A percentile compares a stretch with the other conserved stretches of the same genome.
Conservation (phyloP, 2,113 vertebrate genomes). For the Chiloscyllium plagiosum region DNA sequence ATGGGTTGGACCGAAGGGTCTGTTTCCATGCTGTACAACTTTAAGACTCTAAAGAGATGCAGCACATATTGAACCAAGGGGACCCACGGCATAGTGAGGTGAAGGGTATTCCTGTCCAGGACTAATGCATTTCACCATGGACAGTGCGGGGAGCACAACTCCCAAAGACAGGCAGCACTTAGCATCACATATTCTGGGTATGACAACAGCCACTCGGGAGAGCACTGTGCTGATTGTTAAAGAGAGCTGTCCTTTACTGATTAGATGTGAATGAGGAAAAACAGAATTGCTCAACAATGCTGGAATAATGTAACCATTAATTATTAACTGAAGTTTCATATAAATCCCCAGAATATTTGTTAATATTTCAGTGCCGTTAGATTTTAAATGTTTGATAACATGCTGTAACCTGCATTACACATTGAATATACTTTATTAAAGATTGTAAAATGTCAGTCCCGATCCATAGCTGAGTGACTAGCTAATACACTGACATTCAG, state of each 20-base stretch:
- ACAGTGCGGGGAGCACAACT: background rate
- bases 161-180: background rate
- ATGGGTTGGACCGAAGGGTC: too few species aligned
- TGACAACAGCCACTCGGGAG: background rate
- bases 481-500: background rate
- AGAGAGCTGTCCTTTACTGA: background rate
- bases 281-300: background rate
- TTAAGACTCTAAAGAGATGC: background rate
- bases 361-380: background rate
- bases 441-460: background rate
- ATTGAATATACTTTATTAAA: background rate
- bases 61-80: background rate
- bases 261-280: background rate
- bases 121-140: background rate
- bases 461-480: background rate
- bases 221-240: too few species aligned
- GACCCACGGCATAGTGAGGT: background rate
- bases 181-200: background rate
- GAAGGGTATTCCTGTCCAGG: too few species aligned
- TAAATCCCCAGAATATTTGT: constrained; percentile 3
- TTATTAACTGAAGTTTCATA: constrained; percentile 21
- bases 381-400: constrained; percentile 29
- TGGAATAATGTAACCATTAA: constrained; percentile 7
- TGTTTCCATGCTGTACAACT: too few species aligned
- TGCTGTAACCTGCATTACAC: constrained; percentile 7